These are phyloP conservation scores for Carabus problematicus DNA, from an alignment of 2,888 invertebrate species.

Conservation along the genomic window DNA sequence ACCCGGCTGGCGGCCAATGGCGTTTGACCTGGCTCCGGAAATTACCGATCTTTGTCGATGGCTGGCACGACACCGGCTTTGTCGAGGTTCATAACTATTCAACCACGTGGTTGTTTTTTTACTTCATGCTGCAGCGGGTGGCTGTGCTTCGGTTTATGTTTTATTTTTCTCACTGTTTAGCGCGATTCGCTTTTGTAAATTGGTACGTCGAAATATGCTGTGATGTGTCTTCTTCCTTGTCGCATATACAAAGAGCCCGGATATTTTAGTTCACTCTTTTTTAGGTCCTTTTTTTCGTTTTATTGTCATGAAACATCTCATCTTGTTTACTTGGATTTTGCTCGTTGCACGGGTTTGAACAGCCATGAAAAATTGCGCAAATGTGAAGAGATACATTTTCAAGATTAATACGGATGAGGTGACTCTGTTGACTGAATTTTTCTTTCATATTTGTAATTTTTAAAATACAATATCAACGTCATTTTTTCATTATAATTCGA, in stretches of 20 bases:
- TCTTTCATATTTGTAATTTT: too few species aligned
- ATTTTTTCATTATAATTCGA: too few species aligned
- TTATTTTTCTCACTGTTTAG: slow-evolving; percentile 32
- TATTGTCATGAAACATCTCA: neutral
- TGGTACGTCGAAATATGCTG: slow-evolving; percentile 33
- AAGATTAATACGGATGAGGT: too few species aligned
- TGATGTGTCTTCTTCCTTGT: slow-evolving; percentile 24
- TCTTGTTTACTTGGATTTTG: neutral
- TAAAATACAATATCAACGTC: too few species aligned
- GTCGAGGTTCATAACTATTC: slow-evolving; percentile 35
- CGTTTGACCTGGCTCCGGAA: slow-evolving; percentile 12
- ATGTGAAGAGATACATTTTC: too few species aligned
- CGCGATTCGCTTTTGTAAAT: slow-evolving; percentile 34
- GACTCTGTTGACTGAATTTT: too few species aligned
- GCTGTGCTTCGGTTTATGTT: slow-evolving; percentile 9
- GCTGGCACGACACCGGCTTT: neutral
- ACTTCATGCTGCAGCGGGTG: neutral
- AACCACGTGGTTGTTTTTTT: slow-evolving; percentile 30
- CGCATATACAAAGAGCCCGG: neutral
- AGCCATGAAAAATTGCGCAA: too few species aligned
- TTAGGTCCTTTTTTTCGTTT: slow-evolving; percentile 6
- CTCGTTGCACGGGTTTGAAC: neutral
- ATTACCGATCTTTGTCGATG: slow-evolving; percentile 28
- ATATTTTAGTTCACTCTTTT: neutral
- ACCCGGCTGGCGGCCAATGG: slow-evolving; percentile 45